Conservation (phyloP, 2,797 vertebrate species). For the Steatocranus sp. region DNA sequence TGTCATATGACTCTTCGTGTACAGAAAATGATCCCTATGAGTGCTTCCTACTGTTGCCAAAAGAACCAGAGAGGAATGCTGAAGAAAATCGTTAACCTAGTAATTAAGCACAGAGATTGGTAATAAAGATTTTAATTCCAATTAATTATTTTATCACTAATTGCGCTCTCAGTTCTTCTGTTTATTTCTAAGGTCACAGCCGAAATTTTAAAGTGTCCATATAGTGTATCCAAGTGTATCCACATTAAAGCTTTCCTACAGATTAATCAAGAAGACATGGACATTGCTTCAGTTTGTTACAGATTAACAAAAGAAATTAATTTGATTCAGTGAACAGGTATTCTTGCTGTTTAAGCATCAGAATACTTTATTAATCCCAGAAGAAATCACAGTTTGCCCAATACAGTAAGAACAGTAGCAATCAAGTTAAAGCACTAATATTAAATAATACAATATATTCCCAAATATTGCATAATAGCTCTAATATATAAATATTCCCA, state of each 20-base stretch:
- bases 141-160: background rate
- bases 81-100: rapidly evolving
- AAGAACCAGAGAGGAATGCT: background rate
- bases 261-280: background rate
- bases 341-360: background rate
- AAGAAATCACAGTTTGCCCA: background rate
- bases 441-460: background rate
- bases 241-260: background rate
- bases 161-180: background rate
- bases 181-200: background rate
- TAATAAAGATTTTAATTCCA: background rate
- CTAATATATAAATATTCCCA: background rate
- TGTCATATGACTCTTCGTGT: background rate
- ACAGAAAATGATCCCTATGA: rapidly evolving
- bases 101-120: background rate
- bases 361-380: background rate
- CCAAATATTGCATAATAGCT: background rate
- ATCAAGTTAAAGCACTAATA: background rate
- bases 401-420: background rate
- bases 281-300: background rate
- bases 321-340: background rate
- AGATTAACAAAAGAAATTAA: background rate
- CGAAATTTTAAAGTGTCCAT: background rate
- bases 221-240: background rate
- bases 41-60: background rate